Evolutionary conservation across 2,797 vertebrate genomes (phyloP), one percentile per base, ranked within the genome.

Genomic region (Muscicapa striata): DNA sequence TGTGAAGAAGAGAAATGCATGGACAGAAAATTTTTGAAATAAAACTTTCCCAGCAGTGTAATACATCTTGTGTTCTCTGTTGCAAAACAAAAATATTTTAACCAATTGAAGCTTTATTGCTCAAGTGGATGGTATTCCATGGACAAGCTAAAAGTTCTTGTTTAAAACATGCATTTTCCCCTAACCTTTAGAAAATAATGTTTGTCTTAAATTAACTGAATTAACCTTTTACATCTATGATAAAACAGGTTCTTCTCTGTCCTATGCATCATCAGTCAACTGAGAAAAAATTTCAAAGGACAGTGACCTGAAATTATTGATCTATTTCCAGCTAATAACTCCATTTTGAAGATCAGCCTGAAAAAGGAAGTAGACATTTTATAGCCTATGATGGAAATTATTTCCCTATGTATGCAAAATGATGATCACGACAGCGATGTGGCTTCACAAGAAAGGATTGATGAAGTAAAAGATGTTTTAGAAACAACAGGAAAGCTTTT

Each of bases 131-230:
- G 5, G 1, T 58, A 48, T 79, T 79, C 52, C 58, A 6, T 85
- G 38, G 38, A 87, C 70, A 91, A 79, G 49, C 2, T 8, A 43
- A 23, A 66, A 59, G 4, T 30, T 61, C 17, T 68, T 81, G 7
- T 52, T 84, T 79, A 87, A 15, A 8, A 55, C 17, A 58, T 45
- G 3, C 2, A 34, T 82, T 94, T 90, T 90, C 1, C 4, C 17
- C 3, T 91, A 93, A 96, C 63, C 70, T 94, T 95, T 93, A 79
- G 52, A 89, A 83, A 84, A 94, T 38, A 48, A 62, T 62, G 11
- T 84, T 95, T 92, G 13, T 75, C 21, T 72, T 83, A 73, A 73
- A 79, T 89, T 82, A 87, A 66, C 40, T 76, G 58, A 73, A 84
- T 78, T 96, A 95, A 92, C 81, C 63, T 94, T 94, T 73, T 79